Percentiles rank a stretch among this genome's conserved stretches.
Evolutionary conservation across 2,113 vertebrate species (phyloP).

Genomic region (Centropristis striata): DNA sequence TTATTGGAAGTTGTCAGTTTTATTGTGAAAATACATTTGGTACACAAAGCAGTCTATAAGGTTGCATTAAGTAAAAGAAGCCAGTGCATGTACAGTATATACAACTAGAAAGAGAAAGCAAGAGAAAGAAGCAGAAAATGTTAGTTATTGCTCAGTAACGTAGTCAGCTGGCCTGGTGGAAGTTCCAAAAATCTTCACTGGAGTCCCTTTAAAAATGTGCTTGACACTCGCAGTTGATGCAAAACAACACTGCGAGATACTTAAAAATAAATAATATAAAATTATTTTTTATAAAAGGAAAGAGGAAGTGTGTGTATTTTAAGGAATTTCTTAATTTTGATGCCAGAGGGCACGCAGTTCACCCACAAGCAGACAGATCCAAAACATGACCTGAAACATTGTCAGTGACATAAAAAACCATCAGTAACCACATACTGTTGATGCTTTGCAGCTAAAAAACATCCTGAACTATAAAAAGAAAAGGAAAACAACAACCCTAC

Average conservation of each 20-base stretch:
- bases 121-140: constrained; percentile 42
- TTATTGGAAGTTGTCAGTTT: constrained; percentile 67
- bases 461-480: constrained; percentile 10
- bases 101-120: constrained; percentile 61
- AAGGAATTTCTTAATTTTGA: constrained; percentile 22
- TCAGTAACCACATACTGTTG: constrained; percentile 17
- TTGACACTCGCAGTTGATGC: constrained; percentile 55
- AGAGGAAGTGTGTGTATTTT: constrained; percentile 36
- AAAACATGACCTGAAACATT: constrained; percentile 52
- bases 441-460: constrained; percentile 13
- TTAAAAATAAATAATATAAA: constrained; percentile 79
- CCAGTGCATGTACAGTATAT: constrained; percentile 79
- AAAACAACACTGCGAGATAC: constrained; percentile 46
- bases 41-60: constrained; percentile 75
- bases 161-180: constrained; percentile 64
- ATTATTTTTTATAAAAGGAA: constrained; percentile 37
- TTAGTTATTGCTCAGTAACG: constrained; percentile 73
- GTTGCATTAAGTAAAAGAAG: constrained; percentile 68
- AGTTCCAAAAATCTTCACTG: constrained; percentile 69
- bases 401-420: constrained; percentile 35
- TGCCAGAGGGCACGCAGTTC: constrained; percentile 32
- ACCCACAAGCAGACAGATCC: constrained; percentile 55
- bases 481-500: constrained; percentile 34
- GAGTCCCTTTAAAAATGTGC: constrained; percentile 75
- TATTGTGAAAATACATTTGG: constrained; percentile 85